Evolutionary conservation across 1,140 invertebrate species (phyloP).

Genomic region (Zaprionus capensis): DNA sequence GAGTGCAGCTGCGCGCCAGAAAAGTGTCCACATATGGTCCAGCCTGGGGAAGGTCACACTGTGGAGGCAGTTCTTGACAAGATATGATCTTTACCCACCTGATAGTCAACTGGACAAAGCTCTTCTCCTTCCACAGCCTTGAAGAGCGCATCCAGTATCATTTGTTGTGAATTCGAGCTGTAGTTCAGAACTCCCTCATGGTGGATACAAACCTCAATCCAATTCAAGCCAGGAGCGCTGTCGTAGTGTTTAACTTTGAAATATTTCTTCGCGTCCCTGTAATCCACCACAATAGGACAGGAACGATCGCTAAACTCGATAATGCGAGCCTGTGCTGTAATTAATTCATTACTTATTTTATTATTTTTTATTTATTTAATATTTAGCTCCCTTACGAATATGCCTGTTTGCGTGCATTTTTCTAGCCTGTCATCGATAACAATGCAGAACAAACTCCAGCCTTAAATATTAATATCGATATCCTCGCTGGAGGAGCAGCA

Average conservation of each 20-base stretch:
- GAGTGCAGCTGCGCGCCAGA: constrained; percentile 52
- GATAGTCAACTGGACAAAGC: constrained; percentile 57
- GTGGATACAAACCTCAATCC: constrained; percentile 54
- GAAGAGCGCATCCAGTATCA: constrained; percentile 51
- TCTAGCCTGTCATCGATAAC: constrained; percentile 13
- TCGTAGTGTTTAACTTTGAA: constrained; percentile 45
- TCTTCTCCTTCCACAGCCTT: constrained; percentile 50
- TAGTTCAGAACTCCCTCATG: constrained; percentile 46
- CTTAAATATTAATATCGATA: neutral
- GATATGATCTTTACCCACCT: constrained; percentile 24
- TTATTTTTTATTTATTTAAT: neutral
- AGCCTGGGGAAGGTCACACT: neutral
- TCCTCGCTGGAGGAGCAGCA: neutral
- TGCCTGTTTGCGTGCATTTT: constrained; percentile 22
- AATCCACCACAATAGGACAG: constrained; percentile 50
- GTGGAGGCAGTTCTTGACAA: neutral
- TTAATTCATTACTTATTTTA: neutral
- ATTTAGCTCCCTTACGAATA: constrained; percentile 13
- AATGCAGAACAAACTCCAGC: neutral
- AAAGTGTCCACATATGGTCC: constrained; percentile 44
- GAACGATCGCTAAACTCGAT: constrained; percentile 43
- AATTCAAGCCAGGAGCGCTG: constrained; percentile 37
- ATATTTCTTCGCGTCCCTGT: constrained; percentile 29
- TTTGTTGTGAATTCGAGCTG: constrained; percentile 19
- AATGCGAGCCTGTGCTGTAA: constrained; percentile 29